These are phyloP conservation scores for Montipora cactus DNA, from an alignment of 64 coral and sea anemone species.

Conservation along the genomic window DNA sequence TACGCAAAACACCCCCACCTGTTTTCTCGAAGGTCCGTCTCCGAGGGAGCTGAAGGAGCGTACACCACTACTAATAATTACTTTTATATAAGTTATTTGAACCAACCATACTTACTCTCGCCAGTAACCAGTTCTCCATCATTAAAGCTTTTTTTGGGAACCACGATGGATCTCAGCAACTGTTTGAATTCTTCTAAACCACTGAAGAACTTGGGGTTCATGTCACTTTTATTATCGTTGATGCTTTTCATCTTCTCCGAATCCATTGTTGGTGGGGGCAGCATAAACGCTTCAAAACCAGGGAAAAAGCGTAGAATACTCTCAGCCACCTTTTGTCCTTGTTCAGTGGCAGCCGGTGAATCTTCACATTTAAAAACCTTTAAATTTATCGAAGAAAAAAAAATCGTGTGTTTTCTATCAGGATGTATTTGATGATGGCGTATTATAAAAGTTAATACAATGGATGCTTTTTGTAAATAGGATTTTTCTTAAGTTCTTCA, in stretches of 20 bases:
- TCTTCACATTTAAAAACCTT: too few relatives aligned
- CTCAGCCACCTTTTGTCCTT: constrained; percentile 43
- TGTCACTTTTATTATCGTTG: constrained; percentile 29
- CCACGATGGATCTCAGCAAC: constrained; percentile 28
- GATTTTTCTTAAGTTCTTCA: too few relatives aligned
- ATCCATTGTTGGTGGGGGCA: constrained; percentile 74
- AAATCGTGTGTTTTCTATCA: too few relatives aligned
- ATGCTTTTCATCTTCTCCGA: constrained; percentile 62
- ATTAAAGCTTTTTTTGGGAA: constrained; percentile 60
- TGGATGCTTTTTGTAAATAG: too few relatives aligned
- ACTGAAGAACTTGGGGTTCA: constrained; percentile 52
- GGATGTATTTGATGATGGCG: too few relatives aligned
- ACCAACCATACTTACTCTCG: constrained; percentile 46
- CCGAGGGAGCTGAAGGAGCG: too few relatives aligned
- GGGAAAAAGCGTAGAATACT: constrained; percentile 74
- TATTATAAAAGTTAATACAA: too few relatives aligned
- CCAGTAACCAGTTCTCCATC: constrained; percentile 80
- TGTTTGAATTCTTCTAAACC: constrained; percentile 60
- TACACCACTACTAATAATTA: too few relatives aligned
- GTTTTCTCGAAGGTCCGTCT: too few relatives aligned
- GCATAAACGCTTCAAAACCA: constrained; percentile 70
- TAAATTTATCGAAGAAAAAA: too few relatives aligned
- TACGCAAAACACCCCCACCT: too few relatives aligned
- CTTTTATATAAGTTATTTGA: too few relatives aligned
- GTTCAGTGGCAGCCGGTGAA: background rate